These are phyloP conservation scores for Myotis brandtii DNA, from an alignment of 2,113 vertebrate genomes.

Conservation along the genomic window DNA sequence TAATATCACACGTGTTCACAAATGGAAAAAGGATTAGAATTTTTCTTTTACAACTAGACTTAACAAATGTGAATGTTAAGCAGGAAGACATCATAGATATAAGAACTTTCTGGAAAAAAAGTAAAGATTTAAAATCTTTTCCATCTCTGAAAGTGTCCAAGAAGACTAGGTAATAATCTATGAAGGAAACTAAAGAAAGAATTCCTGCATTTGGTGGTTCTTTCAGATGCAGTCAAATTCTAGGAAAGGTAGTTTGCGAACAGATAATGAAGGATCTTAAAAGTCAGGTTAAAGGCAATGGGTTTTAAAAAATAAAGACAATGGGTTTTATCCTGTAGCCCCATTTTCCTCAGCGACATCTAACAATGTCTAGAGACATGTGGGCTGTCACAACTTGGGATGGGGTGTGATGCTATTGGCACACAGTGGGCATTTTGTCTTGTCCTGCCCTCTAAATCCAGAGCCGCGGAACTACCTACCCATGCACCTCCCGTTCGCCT, in stretches of 20 bases:
- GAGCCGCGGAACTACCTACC: not conserved
- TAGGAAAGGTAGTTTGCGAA: not conserved
- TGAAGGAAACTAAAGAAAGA: constrained; percentile 10
- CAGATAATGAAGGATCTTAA: not conserved
- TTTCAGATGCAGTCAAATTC: not conserved
- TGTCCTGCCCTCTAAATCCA: not conserved
- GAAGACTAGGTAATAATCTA: not conserved
- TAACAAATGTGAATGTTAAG: not conserved
- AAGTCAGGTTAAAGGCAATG: not conserved
- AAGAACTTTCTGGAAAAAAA: not conserved
- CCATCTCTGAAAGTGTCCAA: not conserved
- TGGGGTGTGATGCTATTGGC: not conserved
- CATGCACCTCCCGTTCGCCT: not conserved
- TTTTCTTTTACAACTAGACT: constrained; percentile 1
- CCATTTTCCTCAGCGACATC: not conserved
- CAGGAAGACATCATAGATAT: not conserved
- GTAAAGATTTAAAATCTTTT: constrained; percentile 24
- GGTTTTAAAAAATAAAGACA: not conserved
- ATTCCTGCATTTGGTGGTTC: not conserved
- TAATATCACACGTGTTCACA: not conserved
- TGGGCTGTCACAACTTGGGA: not conserved
- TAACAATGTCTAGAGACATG: not conserved
- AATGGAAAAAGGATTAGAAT: not conserved
- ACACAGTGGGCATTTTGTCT: not conserved
- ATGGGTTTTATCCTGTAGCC: not conserved